These are phyloP conservation scores for Scolanthus callimorphus DNA, from an alignment of 92 coral and sea anemone species.

Conservation along the genomic window DNA sequence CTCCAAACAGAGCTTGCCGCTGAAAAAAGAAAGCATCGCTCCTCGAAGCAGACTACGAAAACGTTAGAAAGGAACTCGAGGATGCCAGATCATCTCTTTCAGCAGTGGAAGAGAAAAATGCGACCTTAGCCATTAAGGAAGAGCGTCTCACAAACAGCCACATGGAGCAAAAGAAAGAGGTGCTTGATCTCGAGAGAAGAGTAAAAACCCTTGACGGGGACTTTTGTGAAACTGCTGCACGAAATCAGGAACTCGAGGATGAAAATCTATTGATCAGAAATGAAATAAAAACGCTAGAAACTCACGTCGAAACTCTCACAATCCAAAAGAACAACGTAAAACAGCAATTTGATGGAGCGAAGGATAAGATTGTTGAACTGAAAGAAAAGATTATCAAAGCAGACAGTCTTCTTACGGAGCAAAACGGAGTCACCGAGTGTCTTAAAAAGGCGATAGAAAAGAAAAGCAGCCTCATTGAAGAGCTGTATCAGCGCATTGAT, in stretches of 20 bases:
- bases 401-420: slow-evolving; percentile 72
- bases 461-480: slow-evolving; percentile 67
- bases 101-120: slow-evolving; percentile 63
- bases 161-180: slow-evolving; percentile 36
- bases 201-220: slow-evolving; percentile 39
- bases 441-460: slow-evolving; percentile 52
- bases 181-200: slow-evolving; percentile 45
- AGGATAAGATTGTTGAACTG: slow-evolving; percentile 52
- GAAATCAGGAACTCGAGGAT: slow-evolving; percentile 53
- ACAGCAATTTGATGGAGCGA: slow-evolving; percentile 53
- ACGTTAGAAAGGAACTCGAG: slow-evolving; percentile 54
- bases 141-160: slow-evolving; percentile 55
- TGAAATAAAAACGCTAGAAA: slow-evolving; percentile 43
- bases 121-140: slow-evolving; percentile 45
- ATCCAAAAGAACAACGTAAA: slow-evolving; percentile 56
- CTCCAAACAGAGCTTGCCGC: slow-evolving; percentile 64
- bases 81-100: slow-evolving; percentile 44
- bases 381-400: slow-evolving; percentile 69
- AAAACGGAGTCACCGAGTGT: slow-evolving; percentile 70
- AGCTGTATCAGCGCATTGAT: slow-evolving; percentile 50
- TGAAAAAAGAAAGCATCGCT: slow-evolving; percentile 61
- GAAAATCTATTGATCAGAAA: slow-evolving; percentile 32
- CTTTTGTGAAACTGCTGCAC: slow-evolving; percentile 31
- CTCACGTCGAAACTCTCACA: slow-evolving; percentile 47
- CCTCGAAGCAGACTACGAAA: slow-evolving; percentile 54